These are phyloP conservation scores for Phalera bucephala DNA, from an alignment of 2,888 invertebrate species.

Conservation along the genomic window DNA sequence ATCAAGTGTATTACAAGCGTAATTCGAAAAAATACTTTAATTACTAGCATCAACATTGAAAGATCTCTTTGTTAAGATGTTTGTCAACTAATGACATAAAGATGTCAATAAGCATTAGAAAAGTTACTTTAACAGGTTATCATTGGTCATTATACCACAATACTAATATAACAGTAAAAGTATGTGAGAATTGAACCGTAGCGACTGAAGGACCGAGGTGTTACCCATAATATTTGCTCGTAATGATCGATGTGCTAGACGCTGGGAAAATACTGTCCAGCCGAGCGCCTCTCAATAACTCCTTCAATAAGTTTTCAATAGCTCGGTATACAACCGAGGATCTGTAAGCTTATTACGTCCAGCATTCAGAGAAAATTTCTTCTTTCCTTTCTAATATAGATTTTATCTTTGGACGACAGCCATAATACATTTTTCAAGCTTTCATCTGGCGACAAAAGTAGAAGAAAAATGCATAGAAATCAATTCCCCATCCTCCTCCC, in stretches of 20 bases:
- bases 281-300: constrained; percentile 14
- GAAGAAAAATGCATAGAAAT: too few relatives aligned
- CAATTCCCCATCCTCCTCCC: too few relatives aligned
- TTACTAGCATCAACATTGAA: too few relatives aligned
- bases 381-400: background rate
- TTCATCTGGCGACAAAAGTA: too few relatives aligned
- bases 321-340: constrained; percentile 1
- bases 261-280: constrained; percentile 13
- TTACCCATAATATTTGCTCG: constrained; percentile 25
- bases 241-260: constrained; percentile 32
- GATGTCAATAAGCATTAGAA: too few relatives aligned
- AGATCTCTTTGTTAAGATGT: too few relatives aligned
- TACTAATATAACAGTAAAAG: constrained; percentile 18
- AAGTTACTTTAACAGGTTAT: too few relatives aligned
- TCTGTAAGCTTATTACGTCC: constrained; percentile 12
- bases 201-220: too few relatives aligned
- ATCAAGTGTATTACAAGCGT: too few relatives aligned
- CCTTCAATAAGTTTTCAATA: constrained; percentile 16
- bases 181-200: constrained; percentile 23
- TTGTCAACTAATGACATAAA: too few relatives aligned
- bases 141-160: constrained; percentile 2
- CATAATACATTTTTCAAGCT: too few relatives aligned
- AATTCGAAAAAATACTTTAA: too few relatives aligned
- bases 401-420: background rate
- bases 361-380: constrained; percentile 3